Evolutionary conservation across 2,113 vertebrate species (phyloP), one percentile per base, ranked within the genome.

Genomic region (Aspiorhynchus laticeps): DNA sequence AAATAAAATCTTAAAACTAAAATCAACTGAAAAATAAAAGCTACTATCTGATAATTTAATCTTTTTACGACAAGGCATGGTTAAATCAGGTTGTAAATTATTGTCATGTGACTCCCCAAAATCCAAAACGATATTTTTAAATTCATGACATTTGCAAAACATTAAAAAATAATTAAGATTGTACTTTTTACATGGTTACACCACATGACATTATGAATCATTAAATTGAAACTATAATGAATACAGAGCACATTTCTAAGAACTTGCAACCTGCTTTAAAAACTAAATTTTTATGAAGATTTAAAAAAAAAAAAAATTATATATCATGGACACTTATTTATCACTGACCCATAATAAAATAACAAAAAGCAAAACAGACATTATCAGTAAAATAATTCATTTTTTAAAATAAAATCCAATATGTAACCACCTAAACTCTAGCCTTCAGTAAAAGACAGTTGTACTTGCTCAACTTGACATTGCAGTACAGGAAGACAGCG

Each of bases 401-500:
- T 74, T 80, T 76, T 43, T 19, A 7, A 76, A 85, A 85, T 43
- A 73, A 63, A 80, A 67, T 31, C 53, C 67, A 21, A 84, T 71
- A 87, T 65, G 31, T 63, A 77, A 86, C 21, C 48, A 85, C 46
- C 53, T 53, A 63, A 59, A 71, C 38, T 12, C 59, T 38, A 83
- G 65, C n/a, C 11, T 78, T 87, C 9, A 74, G 83, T 74, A 73
- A 79, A n/a, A 75, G 61, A 43, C n/a, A 21, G 75, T 83, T 51
- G 8, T 51, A 77, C 59, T 63, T 76, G 75, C 67, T 86, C 65
- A 59, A 85, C 80, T 82, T n/a, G 14, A 78, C 28, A 78, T 51
- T 79, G 80, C 74, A 83, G 82, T 82, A 81, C 48, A 83, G 71
- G 75, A 87, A 89, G 86, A 94, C 95, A 95, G 95, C 94, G 95